phyloP scores from a whole-genome alignment of 2,888 invertebrate species.

The Sphaerophoria taeniata region DNA sequence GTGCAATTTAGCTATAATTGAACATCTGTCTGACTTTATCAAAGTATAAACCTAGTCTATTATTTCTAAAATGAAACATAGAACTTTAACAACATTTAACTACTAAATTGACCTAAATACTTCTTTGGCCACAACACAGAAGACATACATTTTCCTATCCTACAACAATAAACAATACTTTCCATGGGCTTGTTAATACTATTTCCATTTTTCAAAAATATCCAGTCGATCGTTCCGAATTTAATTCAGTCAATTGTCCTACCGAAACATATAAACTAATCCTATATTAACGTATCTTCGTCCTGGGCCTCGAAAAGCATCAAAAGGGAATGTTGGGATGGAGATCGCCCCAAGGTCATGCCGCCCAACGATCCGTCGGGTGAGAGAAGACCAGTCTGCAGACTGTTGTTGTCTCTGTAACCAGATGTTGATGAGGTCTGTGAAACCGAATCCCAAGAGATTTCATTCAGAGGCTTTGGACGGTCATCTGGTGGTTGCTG shows the following conservation, averaged over 20 bases:
- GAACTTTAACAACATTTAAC: slow-evolving; percentile 22
- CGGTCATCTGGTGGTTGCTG: slow-evolving; percentile 77
- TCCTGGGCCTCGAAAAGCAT: slow-evolving; percentile 92
- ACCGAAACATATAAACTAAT: slow-evolving; percentile 68
- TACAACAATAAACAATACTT: slow-evolving; percentile 7
- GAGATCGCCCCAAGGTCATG: slow-evolving; percentile 87
- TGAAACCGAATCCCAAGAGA: slow-evolving; percentile 92
- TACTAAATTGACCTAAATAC: slow-evolving; percentile 23
- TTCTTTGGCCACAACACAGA: slow-evolving; percentile 62
- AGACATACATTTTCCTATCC: slow-evolving; percentile 37
- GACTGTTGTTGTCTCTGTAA: slow-evolving; percentile 88
- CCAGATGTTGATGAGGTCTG: slow-evolving; percentile 94
- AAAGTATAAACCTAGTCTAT: slow-evolving; percentile 58
- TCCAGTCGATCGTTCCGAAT: slow-evolving; percentile 49
- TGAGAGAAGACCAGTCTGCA: slow-evolving; percentile 82
- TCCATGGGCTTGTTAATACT: too few species aligned
- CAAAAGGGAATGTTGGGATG: slow-evolving; percentile 90
- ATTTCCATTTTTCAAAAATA: background rate
- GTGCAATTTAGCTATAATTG: slow-evolving; percentile 13
- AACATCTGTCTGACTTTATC: slow-evolving; percentile 43
- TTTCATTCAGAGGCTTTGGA: slow-evolving; percentile 84
- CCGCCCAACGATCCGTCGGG: slow-evolving; percentile 85
- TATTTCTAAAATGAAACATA: background rate
- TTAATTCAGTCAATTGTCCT: slow-evolving; percentile 44
- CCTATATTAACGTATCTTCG: slow-evolving; percentile 92